phyloP scores from a whole-genome alignment of 2,888 invertebrate species.

The Aphrophora alni region DNA sequence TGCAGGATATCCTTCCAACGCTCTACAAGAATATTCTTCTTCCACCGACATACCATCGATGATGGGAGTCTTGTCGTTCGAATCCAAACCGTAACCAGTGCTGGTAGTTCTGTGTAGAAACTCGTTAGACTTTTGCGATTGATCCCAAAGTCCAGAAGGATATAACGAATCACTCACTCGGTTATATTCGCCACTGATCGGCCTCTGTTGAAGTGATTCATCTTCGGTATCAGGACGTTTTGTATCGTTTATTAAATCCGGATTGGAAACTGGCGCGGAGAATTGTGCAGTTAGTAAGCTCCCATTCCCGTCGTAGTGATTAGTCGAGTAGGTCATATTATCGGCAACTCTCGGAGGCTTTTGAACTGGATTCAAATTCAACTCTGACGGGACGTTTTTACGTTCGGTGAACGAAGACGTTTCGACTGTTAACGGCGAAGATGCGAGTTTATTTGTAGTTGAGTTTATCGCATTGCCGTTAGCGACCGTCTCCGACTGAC shows the following conservation, averaged over 20 bases:
- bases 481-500: constrained; percentile 74
- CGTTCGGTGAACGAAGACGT: constrained; percentile 42
- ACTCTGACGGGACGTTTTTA: constrained; percentile 36
- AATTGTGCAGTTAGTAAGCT: constrained; percentile 68
- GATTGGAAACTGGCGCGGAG: constrained; percentile 73
- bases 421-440: constrained; percentile 41
- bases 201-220: constrained; percentile 57
- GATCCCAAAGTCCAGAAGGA: constrained; percentile 81
- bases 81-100: constrained; percentile 57
- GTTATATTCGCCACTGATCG: constrained; percentile 79
- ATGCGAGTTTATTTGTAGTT: constrained; percentile 21
- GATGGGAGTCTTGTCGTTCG: constrained; percentile 78
- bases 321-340: constrained; percentile 24
- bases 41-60: constrained; percentile 68
- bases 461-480: constrained; percentile 50
- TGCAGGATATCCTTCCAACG: constrained; percentile 72
- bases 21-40: constrained; percentile 66
- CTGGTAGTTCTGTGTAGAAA: constrained; percentile 60
- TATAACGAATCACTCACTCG: constrained; percentile 78
- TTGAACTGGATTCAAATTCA: constrained; percentile 40
- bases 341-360: constrained; percentile 42
- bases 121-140: constrained; percentile 58
- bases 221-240: constrained; percentile 66
- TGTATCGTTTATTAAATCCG: constrained; percentile 85
- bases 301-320: constrained; percentile 40